Percentiles rank a stretch among this genome's conserved stretches.
Conservation (phyloP, 1,140 invertebrate genomes). For the Heliconius nattereri region DNA sequence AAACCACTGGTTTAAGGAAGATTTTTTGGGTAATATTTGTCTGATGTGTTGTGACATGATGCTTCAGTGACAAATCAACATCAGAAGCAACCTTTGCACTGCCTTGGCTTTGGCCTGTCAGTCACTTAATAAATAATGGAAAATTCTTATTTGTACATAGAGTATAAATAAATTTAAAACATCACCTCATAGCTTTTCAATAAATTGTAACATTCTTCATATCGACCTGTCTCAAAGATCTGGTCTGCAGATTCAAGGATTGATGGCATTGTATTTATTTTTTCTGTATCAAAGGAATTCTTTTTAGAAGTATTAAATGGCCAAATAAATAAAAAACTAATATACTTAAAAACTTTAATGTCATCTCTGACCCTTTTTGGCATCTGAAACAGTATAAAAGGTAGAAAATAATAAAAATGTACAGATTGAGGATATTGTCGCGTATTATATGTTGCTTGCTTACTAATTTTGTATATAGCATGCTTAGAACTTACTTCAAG, state of each 20-base stretch:
- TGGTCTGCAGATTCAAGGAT: slow-evolving; percentile 69
- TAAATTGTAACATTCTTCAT: slow-evolving; percentile 73
- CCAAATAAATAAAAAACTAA: slow-evolving; percentile 51
- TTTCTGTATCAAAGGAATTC: slow-evolving; percentile 40
- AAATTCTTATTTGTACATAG: too few relatives aligned
- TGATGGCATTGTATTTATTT: slow-evolving; percentile 32
- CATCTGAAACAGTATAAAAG: slow-evolving; percentile 1
- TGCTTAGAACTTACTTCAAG: background rate
- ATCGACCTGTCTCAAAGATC: slow-evolving; percentile 76
- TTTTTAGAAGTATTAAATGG: slow-evolving; percentile 45
- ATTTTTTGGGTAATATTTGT: too few relatives aligned
- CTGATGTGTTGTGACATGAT: too few relatives aligned
- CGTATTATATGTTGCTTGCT: too few relatives aligned
- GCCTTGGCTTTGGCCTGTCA: too few relatives aligned
- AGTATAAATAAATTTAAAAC: background rate
- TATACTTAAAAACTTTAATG: background rate
- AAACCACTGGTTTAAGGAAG: too few relatives aligned
- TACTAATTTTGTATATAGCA: background rate
- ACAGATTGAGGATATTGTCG: too few relatives aligned
- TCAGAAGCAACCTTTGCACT: too few relatives aligned
- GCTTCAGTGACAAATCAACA: too few relatives aligned
- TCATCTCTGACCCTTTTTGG: background rate
- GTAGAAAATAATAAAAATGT: too few relatives aligned
- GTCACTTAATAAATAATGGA: too few relatives aligned
- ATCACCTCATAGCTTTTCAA: slow-evolving; percentile 57